Percentiles rank a stretch among this genome's conserved stretches.
phyloP scores from a whole-genome alignment of 2,888 invertebrate species.

The Amphiduros pacificus region DNA sequence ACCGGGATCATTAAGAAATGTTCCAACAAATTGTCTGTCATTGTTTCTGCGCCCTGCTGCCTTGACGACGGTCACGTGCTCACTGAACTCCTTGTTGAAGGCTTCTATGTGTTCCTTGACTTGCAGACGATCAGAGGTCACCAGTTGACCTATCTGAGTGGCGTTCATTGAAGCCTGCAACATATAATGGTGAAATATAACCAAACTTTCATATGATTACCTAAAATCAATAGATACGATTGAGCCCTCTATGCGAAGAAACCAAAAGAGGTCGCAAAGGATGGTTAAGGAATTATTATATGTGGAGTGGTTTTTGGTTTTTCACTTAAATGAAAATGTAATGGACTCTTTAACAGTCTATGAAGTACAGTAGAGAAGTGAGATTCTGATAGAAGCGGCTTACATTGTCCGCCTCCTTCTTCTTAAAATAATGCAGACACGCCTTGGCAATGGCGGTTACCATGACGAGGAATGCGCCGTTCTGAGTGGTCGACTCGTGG shows the following conservation, averaged over 20 bases:
- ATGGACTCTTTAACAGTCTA: too few relatives aligned
- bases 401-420: conserved; percentile 10
- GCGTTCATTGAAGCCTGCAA: conserved; percentile 3
- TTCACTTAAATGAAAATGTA: too few relatives aligned
- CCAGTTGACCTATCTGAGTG: not conserved
- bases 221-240: too few relatives aligned
- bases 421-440: conserved; percentile 2
- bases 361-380: too few relatives aligned
- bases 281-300: too few relatives aligned
- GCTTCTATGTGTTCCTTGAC: conserved; percentile 4
- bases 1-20: not conserved
- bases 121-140: not conserved
- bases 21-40: not conserved
- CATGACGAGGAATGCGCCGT: not conserved
- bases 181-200: not conserved
- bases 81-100: not conserved
- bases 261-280: too few relatives aligned
- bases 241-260: too few relatives aligned
- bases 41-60: not conserved
- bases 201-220: too few relatives aligned
- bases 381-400: too few relatives aligned
- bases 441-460: not conserved
- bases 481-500: not conserved
- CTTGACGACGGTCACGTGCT: not conserved
- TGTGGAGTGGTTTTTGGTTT: too few relatives aligned